Percentiles rank a stretch among this genome's conserved stretches.
Evolutionary conservation across 2,888 invertebrate species (phyloP).

Genomic region (Zaprionus obscuricornis): DNA sequence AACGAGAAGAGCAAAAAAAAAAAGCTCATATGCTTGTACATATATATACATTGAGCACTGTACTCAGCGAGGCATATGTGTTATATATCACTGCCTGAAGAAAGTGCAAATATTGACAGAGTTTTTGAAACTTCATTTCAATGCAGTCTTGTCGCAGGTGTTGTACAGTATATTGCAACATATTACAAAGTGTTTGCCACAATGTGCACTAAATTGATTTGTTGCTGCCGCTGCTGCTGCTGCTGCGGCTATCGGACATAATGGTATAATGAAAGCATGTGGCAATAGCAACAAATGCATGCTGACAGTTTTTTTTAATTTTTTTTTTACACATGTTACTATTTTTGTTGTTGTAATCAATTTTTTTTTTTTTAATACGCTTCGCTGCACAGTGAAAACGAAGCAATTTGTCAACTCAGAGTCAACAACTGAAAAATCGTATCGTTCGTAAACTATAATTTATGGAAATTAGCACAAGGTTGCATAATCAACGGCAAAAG

Average conservation of each 20-base stretch:
- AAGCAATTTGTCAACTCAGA: conserved; percentile 50
- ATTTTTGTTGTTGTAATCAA: conserved; percentile 51
- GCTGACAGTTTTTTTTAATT: conserved; percentile 8
- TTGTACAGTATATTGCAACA: conserved; percentile 26
- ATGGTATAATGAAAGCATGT: conserved; percentile 40
- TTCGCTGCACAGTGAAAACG: conserved; percentile 45
- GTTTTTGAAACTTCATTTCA: conserved; percentile 1
- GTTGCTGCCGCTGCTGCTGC: conserved; percentile 28
- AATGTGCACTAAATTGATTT: conserved; percentile 58
- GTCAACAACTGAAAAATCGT: too few relatives aligned
- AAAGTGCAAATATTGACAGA: conserved; percentile 71
- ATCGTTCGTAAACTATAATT: too few relatives aligned
- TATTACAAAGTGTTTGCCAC: conserved; percentile 16
- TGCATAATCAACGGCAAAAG: too few relatives aligned
- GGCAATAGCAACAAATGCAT: conserved; percentile 4
- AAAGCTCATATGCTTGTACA: conserved; percentile 16
- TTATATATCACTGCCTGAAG: conserved; percentile 25
- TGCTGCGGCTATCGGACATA: conserved; percentile 27
- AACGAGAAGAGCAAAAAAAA: too few relatives aligned
- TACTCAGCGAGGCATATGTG: too few relatives aligned
- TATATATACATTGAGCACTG: not conserved
- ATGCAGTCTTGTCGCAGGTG: conserved; percentile 9
- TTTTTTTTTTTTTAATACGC: conserved; percentile 48
- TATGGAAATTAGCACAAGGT: conserved; percentile 34
- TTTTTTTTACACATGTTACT: too few relatives aligned